Evolutionary conservation across 2,888 invertebrate species (phyloP), one percentile per base, ranked within the genome.

Genomic region (Caenorhabditis uteleia): DNA sequence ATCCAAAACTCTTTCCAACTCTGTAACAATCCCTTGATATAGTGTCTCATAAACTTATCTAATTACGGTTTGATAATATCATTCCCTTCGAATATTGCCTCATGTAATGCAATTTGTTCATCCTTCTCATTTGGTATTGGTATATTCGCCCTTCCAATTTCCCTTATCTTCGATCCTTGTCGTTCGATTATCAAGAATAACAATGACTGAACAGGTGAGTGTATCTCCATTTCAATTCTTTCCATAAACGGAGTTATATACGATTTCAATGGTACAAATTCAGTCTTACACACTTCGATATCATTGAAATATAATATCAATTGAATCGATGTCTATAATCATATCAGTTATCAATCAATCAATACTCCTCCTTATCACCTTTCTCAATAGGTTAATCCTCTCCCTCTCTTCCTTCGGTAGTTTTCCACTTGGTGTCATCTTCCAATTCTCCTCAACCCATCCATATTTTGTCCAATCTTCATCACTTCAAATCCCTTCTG

Each of bases 261-360:
- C 12, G 40, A 26, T 26, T 31, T 45, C 21, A 66, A 26, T 8
- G 55, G 50, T 20, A 60, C 39, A 59, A 59, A 66, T 4, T 38
- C 25, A 0, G 66, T 66, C 12, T 44, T 27, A 29, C 46, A 34
- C 10, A 66, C 66, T 53, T 56, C 51, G 23, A 48, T 56, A 5
- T 56, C 59, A 23, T 66, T 66, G 25, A 51, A 66, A 43, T 47
- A 65, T 1, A 65, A 44, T 14, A 57, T 23, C 25, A 66, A n/a
- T 26, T 60, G 59, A 26, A 59, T 43, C 0, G 10, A 21, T 6
- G 64, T 64, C n/a, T 46, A 12, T 3, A 26, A 50, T 2, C n/a
- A 43, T 21, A 10, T 10, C 18, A 10, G 10, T 38, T 8, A 14
- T 23, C 18, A 16, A 7, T 6, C 25, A 6, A 8, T 10, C 6